Conservation (phyloP, 2,888 invertebrate genomes). For the Drosophila merina region DNA sequence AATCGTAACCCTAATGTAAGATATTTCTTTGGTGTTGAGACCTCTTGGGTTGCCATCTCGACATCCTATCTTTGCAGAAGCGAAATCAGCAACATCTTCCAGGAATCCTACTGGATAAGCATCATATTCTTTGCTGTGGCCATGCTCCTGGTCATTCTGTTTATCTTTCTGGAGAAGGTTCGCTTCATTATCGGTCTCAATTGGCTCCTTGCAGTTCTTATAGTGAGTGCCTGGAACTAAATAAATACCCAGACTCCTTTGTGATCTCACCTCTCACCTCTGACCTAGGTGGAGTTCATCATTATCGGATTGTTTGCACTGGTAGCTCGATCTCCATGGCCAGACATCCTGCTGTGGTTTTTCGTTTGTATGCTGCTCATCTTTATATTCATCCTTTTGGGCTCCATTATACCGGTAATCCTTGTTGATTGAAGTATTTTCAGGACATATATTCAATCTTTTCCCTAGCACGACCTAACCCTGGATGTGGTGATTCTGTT, state of each 20-base stretch:
- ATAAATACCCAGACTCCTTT: neutral
- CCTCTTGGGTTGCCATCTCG: neutral
- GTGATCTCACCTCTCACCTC: neutral
- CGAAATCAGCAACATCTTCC: neutral
- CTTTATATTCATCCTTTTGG: constrained; percentile 53
- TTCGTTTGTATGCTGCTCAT: constrained; percentile 48
- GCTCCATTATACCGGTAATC: constrained; percentile 59
- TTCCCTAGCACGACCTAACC: constrained; percentile 71
- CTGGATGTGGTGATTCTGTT: constrained; percentile 76
- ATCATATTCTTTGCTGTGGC: constrained; percentile 55
- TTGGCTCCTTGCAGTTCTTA: constrained; percentile 58
- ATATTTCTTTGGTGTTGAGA: neutral
- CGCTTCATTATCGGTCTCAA: constrained; percentile 58
- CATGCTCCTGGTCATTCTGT: constrained; percentile 50
- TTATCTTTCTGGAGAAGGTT: constrained; percentile 65
- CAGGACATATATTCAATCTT: neutral
- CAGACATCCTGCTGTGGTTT: constrained; percentile 50
- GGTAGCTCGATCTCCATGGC: constrained; percentile 37
- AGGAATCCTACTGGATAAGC: constrained; percentile 45
- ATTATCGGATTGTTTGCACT: constrained; percentile 56
- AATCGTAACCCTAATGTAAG: constrained; percentile 52
- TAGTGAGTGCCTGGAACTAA: constrained; percentile 55
- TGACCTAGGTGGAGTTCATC: constrained; percentile 65
- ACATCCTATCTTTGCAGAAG: constrained; percentile 17
- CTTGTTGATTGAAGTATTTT: no score